Evolutionary conservation across 2,797 vertebrate genomes (phyloP).

Genomic region (Nannoperca australis): DNA sequence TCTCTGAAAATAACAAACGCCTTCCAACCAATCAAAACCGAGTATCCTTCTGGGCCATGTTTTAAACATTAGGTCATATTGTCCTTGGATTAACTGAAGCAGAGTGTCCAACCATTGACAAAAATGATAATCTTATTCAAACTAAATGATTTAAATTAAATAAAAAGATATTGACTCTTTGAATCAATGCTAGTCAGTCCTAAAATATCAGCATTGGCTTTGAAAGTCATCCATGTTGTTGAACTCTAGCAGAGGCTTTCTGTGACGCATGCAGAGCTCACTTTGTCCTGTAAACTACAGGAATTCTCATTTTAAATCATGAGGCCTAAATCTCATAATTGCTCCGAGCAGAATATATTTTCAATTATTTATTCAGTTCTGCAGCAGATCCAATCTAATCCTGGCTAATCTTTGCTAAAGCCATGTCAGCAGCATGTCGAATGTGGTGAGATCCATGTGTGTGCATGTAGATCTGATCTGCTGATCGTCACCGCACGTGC

Average conservation of each 20-base stretch:
- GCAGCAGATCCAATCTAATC: slow-evolving; percentile 80
- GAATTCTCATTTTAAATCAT: slow-evolving; percentile 34
- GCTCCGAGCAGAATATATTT: slow-evolving; percentile 65
- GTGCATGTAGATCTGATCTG: not conserved
- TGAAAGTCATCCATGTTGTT: not conserved
- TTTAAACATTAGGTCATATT: slow-evolving; percentile 21
- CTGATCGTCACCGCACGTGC: not conserved
- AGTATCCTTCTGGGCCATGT: slow-evolving; percentile 1
- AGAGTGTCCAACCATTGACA: not conserved
- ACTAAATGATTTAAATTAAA: not conserved
- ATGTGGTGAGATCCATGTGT: slow-evolving; percentile 37
- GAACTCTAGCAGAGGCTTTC: not conserved
- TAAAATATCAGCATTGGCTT: not conserved
- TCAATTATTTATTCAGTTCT: slow-evolving; percentile 76
- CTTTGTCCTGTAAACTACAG: not conserved
- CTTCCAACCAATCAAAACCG: slow-evolving; percentile 31
- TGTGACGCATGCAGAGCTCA: not conserved
- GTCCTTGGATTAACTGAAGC: slow-evolving; percentile 2
- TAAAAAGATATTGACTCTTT: not conserved
- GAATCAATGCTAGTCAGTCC: not conserved
- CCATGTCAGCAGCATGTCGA: slow-evolving; percentile 68
- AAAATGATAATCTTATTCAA: not conserved
- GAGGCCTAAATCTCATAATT: slow-evolving; percentile 63
- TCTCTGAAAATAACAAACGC: slow-evolving; percentile 14
- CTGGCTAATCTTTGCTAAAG: slow-evolving; percentile 75